Percentiles rank a stretch among this genome's conserved stretches.
phyloP scores from a whole-genome alignment of 2,113 vertebrate genomes.

The Periophthalmus modestus region DNA sequence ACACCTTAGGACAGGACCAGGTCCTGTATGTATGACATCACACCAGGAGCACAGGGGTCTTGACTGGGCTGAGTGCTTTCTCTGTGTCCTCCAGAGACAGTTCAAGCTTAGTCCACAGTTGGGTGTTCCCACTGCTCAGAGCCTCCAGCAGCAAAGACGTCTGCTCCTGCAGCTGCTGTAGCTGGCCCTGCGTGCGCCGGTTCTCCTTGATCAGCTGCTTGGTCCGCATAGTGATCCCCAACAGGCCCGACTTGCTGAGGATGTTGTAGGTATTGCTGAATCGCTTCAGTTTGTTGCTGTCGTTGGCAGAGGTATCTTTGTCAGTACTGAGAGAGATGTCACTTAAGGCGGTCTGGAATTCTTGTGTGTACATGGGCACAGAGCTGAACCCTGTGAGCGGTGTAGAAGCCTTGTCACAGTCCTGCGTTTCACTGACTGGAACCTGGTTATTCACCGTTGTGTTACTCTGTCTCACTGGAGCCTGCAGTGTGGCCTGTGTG shows the following conservation, averaged over 20 bases:
- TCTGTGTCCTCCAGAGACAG: constrained; percentile 73
- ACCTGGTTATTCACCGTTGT: constrained; percentile 7
- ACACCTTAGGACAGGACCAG: neutral
- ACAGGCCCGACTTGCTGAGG: constrained; percentile 83
- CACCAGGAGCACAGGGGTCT: constrained; percentile 20
- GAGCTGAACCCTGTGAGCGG: constrained; percentile 19
- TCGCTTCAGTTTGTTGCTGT: constrained; percentile 79
- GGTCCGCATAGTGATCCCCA: constrained; percentile 91
- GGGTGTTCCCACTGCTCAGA: constrained; percentile 81
- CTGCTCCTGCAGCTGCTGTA: constrained; percentile 87
- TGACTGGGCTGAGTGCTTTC: constrained; percentile 42
- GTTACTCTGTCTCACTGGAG: constrained; percentile 12
- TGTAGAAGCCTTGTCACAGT: constrained; percentile 23
- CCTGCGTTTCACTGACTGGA: constrained; percentile 23
- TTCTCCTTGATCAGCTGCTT: constrained; percentile 92
- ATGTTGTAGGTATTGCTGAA: constrained; percentile 91
- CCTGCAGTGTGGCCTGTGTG: constrained; percentile 21
- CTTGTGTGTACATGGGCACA: constrained; percentile 25
- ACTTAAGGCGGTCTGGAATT: constrained; percentile 29
- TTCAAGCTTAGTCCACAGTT: constrained; percentile 86
- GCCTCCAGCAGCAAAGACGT: constrained; percentile 86
- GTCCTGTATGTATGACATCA: constrained; percentile 20
- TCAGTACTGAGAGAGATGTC: constrained; percentile 11
- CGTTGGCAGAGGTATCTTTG: constrained; percentile 55
- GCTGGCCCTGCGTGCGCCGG: constrained; percentile 84